Evolutionary conservation across 1,140 invertebrate genomes (phyloP).

Genomic region (Trichogramma pretiosum): DNA sequence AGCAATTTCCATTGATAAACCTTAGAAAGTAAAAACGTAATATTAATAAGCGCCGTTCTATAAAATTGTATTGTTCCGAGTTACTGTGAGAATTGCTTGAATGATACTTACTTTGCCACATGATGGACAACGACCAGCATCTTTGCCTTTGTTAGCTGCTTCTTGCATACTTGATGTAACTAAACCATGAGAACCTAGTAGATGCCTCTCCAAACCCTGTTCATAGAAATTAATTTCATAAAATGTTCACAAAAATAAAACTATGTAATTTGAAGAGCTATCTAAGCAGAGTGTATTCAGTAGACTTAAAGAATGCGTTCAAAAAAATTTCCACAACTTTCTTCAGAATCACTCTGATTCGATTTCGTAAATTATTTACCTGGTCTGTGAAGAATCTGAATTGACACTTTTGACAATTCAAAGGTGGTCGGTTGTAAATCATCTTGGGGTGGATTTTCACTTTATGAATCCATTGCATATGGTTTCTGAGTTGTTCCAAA

Average conservation of each 20-base stretch:
- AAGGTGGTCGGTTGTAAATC: conserved; percentile 86
- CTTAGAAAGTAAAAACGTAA: conserved; percentile 41
- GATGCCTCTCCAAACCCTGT: conserved; percentile 83
- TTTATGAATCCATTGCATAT: conserved; percentile 95
- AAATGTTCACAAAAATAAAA: too few relatives aligned
- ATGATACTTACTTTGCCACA: conserved; percentile 73
- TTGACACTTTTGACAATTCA: conserved; percentile 94
- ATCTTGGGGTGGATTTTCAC: conserved; percentile 94
- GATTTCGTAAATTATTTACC: conserved; percentile 24
- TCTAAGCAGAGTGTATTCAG: too few relatives aligned
- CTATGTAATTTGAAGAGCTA: too few relatives aligned
- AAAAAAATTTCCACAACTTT: too few relatives aligned
- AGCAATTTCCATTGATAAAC: conserved; percentile 88
- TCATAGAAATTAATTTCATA: conserved; percentile 7
- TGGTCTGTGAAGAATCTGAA: conserved; percentile 75
- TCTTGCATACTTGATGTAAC: conserved; percentile 94
- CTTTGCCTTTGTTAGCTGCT: conserved; percentile 88
- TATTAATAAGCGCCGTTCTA: too few relatives aligned
- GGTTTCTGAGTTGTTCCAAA: conserved; percentile 81
- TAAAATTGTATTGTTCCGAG: too few relatives aligned
- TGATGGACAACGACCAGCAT: conserved; percentile 85
- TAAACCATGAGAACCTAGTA: conserved; percentile 84
- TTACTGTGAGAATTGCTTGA: too few relatives aligned
- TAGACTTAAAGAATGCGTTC: too few relatives aligned
- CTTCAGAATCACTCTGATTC: not conserved